A percentile compares a stretch with the other conserved stretches of the same genome.
phyloP scores from a whole-genome alignment of 2,888 invertebrate genomes.

The Trilocha varians region DNA sequence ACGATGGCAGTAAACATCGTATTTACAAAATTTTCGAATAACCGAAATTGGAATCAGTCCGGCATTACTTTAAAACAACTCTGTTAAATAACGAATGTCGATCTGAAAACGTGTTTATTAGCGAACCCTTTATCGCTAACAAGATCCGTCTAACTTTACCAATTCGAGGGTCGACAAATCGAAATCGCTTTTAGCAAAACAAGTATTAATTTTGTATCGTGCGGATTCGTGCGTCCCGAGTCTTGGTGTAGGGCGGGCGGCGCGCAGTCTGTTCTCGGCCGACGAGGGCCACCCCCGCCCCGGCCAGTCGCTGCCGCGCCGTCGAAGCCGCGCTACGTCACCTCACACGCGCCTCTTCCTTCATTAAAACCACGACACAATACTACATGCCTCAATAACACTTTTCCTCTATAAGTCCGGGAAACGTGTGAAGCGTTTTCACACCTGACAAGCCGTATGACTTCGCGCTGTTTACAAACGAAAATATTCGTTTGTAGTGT shows the following conservation, averaged over 20 bases:
- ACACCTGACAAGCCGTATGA: constrained; percentile 14
- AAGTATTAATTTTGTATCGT: constrained; percentile 73
- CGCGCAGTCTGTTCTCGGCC: constrained; percentile 45
- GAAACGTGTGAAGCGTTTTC: constrained; percentile 21
- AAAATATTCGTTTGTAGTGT: constrained; percentile 25
- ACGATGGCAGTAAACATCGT: background rate
- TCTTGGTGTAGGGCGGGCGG: constrained; percentile 45
- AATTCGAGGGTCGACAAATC: constrained; percentile 68
- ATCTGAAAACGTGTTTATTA: constrained; percentile 45
- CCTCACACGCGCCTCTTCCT: constrained; percentile 23
- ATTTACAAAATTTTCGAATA: background rate
- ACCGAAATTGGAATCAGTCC: background rate
- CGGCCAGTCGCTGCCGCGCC: constrained; percentile 52
- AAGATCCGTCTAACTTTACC: constrained; percentile 66
- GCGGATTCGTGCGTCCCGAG: constrained; percentile 26
- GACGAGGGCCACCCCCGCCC: constrained; percentile 42
- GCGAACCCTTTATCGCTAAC: constrained; percentile 66
- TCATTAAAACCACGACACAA: constrained; percentile 38
- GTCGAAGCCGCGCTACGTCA: constrained; percentile 41
- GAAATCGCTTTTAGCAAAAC: constrained; percentile 71
- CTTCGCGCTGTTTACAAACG: constrained; percentile 15
- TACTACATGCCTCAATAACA: constrained; percentile 27
- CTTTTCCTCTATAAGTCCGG: constrained; percentile 13
- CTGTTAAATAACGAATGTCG: constrained; percentile 28
- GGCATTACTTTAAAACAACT: constrained; percentile 14